Percentiles rank a stretch among this genome's conserved stretches.
These are phyloP conservation scores for Crotophaga sulcirostris DNA, from an alignment of 2,113 vertebrate genomes.

Conservation along the genomic window DNA sequence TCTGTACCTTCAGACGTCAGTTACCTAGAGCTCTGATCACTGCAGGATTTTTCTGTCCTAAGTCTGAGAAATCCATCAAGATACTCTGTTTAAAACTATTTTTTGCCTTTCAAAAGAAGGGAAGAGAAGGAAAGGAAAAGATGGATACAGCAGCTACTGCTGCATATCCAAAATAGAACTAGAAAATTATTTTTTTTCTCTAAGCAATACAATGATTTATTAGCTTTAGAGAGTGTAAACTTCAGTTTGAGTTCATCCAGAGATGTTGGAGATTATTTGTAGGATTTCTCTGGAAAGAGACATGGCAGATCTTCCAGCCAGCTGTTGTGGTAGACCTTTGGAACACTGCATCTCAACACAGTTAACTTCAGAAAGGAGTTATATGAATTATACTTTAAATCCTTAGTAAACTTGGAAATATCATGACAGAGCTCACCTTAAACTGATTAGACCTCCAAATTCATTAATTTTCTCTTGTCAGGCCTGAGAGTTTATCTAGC, in stretches of 20 bases:
- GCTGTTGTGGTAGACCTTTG: neutral
- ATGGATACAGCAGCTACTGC: neutral
- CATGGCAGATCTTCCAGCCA: neutral
- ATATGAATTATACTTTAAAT: neutral
- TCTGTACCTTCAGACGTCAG: neutral
- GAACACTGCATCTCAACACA: neutral
- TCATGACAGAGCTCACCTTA: neutral
- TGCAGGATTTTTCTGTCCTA: neutral
- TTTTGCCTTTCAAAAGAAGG: neutral
- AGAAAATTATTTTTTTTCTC: neutral
- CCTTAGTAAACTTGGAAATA: neutral
- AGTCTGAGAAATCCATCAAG: neutral
- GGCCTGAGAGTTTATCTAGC: neutral
- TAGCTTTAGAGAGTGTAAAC: neutral
- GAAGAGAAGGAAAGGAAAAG: neutral
- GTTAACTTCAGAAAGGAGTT: neutral
- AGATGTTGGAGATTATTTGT: neutral
- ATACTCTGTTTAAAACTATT: neutral
- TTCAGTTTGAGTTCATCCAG: neutral
- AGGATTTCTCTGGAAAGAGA: neutral
- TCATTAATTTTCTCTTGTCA: neutral
- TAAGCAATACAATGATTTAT: neutral
- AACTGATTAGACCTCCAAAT: neutral
- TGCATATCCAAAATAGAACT: neutral
- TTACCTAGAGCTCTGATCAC: neutral